Percentiles rank a stretch among this genome's conserved stretches.
Conservation (phyloP, 2,888 invertebrate genomes). For the Drepanosiphum platanoidis region DNA sequence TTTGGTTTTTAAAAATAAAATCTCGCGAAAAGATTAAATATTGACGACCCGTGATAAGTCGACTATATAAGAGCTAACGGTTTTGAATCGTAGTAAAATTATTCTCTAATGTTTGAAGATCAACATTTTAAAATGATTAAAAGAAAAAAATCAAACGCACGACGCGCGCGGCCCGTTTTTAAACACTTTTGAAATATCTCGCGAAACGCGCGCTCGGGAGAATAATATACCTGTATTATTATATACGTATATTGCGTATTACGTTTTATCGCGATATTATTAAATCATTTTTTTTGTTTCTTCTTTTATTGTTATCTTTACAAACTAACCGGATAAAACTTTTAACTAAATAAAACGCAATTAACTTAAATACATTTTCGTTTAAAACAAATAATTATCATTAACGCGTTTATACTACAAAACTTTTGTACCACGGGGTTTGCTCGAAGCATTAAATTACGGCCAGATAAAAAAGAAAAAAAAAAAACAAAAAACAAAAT, state of each 20-base stretch:
- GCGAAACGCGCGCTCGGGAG: not conserved
- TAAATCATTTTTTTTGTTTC: constrained; percentile 21
- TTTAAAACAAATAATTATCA: constrained; percentile 49
- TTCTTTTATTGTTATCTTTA: constrained; percentile 6
- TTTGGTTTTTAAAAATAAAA: too few species aligned
- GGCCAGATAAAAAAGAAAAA: not conserved
- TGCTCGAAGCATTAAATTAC: constrained; percentile 5
- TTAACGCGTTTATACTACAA: constrained; percentile 26
- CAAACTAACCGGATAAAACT: constrained; percentile 31
- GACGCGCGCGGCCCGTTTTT: too few species aligned
- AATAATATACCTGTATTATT: too few species aligned
- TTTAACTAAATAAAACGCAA: constrained; percentile 49
- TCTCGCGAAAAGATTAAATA: too few species aligned
- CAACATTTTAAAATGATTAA: too few species aligned
- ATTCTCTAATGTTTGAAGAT: too few species aligned
- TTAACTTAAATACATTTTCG: constrained; percentile 43
- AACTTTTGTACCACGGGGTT: constrained; percentile 31
- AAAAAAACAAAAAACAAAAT: not conserved
- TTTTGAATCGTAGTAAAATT: too few species aligned
- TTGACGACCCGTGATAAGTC: too few species aligned
- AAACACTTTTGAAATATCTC: not conserved
- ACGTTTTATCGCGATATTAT: constrained; percentile 22
- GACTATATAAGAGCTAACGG: too few species aligned
- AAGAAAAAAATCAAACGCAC: too few species aligned
- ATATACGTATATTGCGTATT: too few species aligned